phyloP scores from a whole-genome alignment of 2,113 vertebrate genomes.

The Sus scrofa region DNA sequence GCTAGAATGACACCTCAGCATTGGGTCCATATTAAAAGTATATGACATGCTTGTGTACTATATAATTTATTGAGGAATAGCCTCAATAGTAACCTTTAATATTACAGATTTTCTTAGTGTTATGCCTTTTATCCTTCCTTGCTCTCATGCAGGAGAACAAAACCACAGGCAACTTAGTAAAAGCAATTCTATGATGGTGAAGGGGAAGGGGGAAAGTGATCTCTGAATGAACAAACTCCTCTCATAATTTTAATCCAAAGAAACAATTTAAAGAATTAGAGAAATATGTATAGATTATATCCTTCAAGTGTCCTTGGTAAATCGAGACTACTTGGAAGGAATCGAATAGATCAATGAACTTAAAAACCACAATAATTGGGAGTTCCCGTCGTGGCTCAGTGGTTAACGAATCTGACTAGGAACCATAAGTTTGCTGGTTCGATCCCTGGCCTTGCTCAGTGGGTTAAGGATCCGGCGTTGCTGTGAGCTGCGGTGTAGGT shows the following conservation, averaged over 20 bases:
- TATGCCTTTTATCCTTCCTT: background rate
- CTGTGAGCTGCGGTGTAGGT: no score
- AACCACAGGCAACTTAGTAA: background rate
- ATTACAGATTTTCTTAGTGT: background rate
- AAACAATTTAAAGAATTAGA: background rate
- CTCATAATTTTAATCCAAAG: slow-evolving; percentile 10
- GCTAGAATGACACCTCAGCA: background rate
- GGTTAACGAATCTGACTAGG: no score
- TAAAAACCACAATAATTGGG: background rate
- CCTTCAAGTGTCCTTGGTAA: background rate
- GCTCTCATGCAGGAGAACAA: background rate
- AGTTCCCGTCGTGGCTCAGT: no score
- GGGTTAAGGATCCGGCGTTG: no score
- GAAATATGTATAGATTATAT: background rate
- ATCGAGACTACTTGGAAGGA: background rate
- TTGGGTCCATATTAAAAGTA: background rate
- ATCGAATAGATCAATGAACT: background rate
- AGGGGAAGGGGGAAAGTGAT: background rate
- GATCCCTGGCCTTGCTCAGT: no score
- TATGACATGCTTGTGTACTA: background rate
- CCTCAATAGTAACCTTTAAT: background rate
- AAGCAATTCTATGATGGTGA: background rate
- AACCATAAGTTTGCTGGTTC: no score
- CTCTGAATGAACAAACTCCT: background rate
- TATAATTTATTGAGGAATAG: background rate